Percentiles rank a stretch among this genome's conserved stretches.
phyloP scores from a whole-genome alignment of 2,888 invertebrate species.

The Corythucha ciliata region DNA sequence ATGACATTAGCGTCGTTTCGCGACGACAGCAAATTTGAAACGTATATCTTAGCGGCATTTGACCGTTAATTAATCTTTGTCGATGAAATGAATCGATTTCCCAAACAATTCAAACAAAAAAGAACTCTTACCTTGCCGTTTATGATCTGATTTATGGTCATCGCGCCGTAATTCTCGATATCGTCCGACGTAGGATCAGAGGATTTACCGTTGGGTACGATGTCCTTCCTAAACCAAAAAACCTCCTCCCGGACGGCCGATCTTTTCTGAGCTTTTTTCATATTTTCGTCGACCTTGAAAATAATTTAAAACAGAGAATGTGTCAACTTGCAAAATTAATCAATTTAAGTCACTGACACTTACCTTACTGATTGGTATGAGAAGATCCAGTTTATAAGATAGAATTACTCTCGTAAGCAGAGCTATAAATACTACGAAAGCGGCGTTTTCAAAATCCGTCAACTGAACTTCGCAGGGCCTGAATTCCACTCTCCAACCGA shows the following conservation, averaged over 20 bases:
- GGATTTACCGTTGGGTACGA: slow-evolving; percentile 47
- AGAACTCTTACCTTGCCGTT: slow-evolving; percentile 75
- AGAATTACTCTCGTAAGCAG: slow-evolving; percentile 92
- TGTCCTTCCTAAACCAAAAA: slow-evolving; percentile 92
- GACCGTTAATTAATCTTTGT: too few species aligned
- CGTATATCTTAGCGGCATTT: too few species aligned
- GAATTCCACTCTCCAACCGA: slow-evolving; percentile 99
- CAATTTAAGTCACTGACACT: too few species aligned
- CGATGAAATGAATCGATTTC: too few species aligned
- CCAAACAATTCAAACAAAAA: too few species aligned
- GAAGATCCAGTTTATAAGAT: slow-evolving; percentile 88
- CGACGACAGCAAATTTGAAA: too few species aligned
- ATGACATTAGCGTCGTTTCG: too few species aligned
- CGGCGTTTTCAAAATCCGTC: slow-evolving; percentile 99
- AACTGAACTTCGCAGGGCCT: slow-evolving; percentile 96
- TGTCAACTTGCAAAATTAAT: background rate
- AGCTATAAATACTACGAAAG: slow-evolving; percentile 95
- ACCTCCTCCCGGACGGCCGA: slow-evolving; percentile 73
- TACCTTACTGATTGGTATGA: slow-evolving; percentile 95
- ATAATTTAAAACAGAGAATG: background rate
- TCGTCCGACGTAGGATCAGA: slow-evolving; percentile 24
- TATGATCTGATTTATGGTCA: slow-evolving; percentile 94
- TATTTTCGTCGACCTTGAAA: slow-evolving; percentile 83
- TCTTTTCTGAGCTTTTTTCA: slow-evolving; percentile 87
- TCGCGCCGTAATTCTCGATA: slow-evolving; percentile 48